These are phyloP conservation scores for Pheosia gnoma DNA, from an alignment of 2,888 invertebrate genomes.

Conservation along the genomic window DNA sequence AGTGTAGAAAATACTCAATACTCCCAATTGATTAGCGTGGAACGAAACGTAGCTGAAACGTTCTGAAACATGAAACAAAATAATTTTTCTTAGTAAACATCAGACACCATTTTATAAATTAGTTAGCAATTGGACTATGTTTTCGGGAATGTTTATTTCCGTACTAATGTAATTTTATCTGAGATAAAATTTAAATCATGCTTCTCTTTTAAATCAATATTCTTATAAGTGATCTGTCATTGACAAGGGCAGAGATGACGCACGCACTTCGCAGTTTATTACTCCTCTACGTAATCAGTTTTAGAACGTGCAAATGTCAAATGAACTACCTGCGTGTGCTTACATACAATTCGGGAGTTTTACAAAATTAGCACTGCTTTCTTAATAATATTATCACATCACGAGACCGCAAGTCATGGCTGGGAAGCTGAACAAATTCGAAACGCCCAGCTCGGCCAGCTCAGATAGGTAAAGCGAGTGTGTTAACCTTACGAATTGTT, in stretches of 20 bases:
- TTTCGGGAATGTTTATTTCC: too few species aligned
- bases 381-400: slow-evolving; percentile 37
- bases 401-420: slow-evolving; percentile 67
- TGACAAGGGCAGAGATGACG: slow-evolving; percentile 29
- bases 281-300: slow-evolving; percentile 20
- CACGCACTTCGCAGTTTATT: slow-evolving; percentile 6
- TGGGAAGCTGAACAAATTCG: slow-evolving; percentile 86
- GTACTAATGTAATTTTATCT: too few species aligned
- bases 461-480: slow-evolving; percentile 91
- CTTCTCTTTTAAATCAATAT: background rate
- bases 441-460: slow-evolving; percentile 95
- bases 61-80: slow-evolving; percentile 14
- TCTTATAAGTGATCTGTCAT: slow-evolving; percentile 8
- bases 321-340: slow-evolving; percentile 58
- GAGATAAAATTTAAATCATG: background rate
- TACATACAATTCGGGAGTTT: slow-evolving; percentile 50
- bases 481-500: slow-evolving; percentile 68
- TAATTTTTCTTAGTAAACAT: too few species aligned
- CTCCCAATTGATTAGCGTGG: background rate
- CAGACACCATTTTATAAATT: too few species aligned
- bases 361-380: slow-evolving; percentile 41
- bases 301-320: slow-evolving; percentile 49
- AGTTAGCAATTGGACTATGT: too few species aligned
- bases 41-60: slow-evolving; percentile 10
- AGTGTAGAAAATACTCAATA: slow-evolving; percentile 10